A percentile compares a stretch with the other conserved stretches of the same genome.
phyloP scores from a whole-genome alignment of 2,113 vertebrate species.

The Tinamus guttatus region DNA sequence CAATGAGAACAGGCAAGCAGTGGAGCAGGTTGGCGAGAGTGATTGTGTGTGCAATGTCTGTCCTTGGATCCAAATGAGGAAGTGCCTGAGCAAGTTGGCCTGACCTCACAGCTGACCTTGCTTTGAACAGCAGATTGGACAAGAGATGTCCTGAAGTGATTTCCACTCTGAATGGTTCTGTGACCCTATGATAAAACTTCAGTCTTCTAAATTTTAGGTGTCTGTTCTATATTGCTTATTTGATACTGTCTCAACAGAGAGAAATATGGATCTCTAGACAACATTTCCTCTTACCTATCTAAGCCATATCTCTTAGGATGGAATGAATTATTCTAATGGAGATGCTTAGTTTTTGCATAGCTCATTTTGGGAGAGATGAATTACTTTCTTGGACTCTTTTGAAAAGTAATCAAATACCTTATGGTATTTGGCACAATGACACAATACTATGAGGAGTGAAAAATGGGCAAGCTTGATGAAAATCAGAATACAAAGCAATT shows the following conservation, averaged over 20 bases:
- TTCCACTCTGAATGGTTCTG: background rate
- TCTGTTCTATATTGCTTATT: background rate
- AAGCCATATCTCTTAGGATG: background rate
- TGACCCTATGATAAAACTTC: background rate
- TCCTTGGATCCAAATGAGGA: background rate
- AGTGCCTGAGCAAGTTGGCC: background rate
- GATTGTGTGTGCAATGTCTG: background rate
- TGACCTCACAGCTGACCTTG: background rate
- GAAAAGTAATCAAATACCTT: background rate
- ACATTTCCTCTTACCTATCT: background rate
- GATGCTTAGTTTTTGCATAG: background rate
- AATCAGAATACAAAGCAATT: background rate
- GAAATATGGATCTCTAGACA: background rate
- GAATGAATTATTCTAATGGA: background rate
- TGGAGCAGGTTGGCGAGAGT: background rate
- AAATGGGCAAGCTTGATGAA: background rate
- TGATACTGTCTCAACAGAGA: background rate
- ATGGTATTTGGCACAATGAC: background rate
- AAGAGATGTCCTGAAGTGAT: background rate
- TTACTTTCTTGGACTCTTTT: background rate
- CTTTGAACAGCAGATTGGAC: background rate
- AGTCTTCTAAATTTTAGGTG: background rate
- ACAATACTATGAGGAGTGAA: background rate
- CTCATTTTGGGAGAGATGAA: background rate
- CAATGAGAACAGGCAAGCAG: background rate